A percentile compares a stretch with the other conserved stretches of the same genome.
Evolutionary conservation across 2,797 vertebrate species (phyloP).

Genomic region (Stomatorhinus walkeri): DNA sequence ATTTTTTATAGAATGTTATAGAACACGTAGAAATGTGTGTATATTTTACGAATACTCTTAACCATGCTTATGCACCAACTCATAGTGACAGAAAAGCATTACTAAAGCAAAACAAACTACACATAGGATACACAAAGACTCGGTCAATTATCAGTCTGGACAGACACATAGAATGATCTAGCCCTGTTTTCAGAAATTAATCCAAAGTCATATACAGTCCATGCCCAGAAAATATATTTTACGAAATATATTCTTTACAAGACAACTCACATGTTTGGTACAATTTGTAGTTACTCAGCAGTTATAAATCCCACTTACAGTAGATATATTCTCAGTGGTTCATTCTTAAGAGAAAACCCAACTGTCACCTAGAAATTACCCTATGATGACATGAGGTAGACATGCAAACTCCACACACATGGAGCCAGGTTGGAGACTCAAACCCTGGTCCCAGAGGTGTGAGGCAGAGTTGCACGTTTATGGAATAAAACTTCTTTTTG

Average conservation of each 20-base stretch:
- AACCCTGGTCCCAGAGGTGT: background rate
- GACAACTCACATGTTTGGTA: background rate
- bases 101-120: background rate
- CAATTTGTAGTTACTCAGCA: background rate
- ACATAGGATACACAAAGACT: background rate
- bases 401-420: background rate
- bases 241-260: background rate
- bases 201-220: background rate
- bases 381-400: background rate
- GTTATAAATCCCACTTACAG: background rate
- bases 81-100: background rate
- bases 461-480: background rate
- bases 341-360: background rate
- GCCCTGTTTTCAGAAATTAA: background rate
- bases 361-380: background rate
- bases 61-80: background rate
- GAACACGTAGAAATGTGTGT: background rate
- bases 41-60: background rate
- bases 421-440: background rate
- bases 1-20: background rate
- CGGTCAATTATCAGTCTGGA: background rate
- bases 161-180: background rate
- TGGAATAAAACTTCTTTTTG: background rate
- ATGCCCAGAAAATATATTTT: background rate
- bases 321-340: background rate